Conservation (phyloP, 2,113 vertebrate species). For the Campylomormyrus tamandua region DNA sequence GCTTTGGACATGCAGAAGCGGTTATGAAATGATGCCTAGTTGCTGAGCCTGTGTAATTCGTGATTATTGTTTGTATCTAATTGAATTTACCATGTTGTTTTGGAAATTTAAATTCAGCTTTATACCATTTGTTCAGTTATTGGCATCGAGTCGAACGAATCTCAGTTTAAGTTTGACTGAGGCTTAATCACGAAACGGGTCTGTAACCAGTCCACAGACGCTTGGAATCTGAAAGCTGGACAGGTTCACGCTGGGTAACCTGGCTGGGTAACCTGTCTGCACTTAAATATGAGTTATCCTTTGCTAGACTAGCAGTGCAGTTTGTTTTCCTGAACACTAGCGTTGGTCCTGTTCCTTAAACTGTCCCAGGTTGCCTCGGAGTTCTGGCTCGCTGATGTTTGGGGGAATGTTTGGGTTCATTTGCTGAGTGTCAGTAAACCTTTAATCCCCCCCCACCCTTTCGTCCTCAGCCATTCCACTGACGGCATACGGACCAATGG, state of each 20-base stretch:
- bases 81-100: background rate
- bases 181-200: background rate
- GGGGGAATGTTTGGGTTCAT: background rate
- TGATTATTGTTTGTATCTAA: background rate
- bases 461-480: constrained; percentile 82
- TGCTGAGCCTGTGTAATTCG: background rate
- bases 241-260: background rate
- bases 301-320: background rate
- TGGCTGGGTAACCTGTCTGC: background rate
- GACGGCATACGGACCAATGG: constrained; percentile 95
- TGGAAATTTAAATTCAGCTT: background rate
- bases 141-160: background rate
- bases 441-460: background rate
- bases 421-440: background rate
- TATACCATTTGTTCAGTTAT: background rate
- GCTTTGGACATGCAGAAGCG: background rate
- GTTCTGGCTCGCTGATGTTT: background rate
- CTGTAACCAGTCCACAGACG: background rate
- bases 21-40: background rate
- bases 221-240: background rate
- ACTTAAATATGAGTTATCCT: background rate
- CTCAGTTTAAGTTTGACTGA: background rate
- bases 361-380: background rate
- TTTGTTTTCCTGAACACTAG: background rate
- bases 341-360: background rate